Evolutionary conservation across 2,797 vertebrate genomes (phyloP).

Genomic region (Typhlichthys eigenmanni): DNA sequence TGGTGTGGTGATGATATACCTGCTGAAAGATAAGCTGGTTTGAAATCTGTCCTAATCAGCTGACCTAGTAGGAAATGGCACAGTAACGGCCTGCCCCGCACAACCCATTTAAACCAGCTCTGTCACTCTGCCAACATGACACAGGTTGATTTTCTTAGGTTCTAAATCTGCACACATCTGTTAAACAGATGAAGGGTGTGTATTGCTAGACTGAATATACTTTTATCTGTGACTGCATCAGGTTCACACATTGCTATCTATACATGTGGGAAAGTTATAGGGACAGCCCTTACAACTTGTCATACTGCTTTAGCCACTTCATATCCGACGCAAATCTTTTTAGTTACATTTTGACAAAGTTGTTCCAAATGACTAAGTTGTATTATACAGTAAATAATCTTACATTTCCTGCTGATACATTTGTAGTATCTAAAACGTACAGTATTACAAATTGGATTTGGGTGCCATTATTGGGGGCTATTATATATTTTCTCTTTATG

Average conservation of each 20-base stretch:
- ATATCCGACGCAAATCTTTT: conserved; percentile 1
- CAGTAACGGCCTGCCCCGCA: conserved; percentile 17
- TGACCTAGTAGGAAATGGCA: conserved; percentile 56
- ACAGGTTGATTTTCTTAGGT: conserved; percentile 28
- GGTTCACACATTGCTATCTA: conserved; percentile 16
- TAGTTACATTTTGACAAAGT: conserved; percentile 4
- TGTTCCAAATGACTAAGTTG: background rate
- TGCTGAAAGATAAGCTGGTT: conserved; percentile 61
- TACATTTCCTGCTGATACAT: too few species aligned
- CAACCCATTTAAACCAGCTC: conserved; percentile 12
- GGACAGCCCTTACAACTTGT: background rate
- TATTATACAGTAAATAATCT: too few species aligned
- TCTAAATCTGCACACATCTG: conserved; percentile 55
- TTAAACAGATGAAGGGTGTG: conserved; percentile 24
- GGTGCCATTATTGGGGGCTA: too few species aligned
- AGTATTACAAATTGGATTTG: too few species aligned
- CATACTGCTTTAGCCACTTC: background rate
- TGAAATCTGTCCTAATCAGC: conserved; percentile 59
- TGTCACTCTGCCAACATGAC: conserved; percentile 56
- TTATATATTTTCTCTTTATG: too few species aligned
- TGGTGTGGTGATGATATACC: conserved; percentile 52
- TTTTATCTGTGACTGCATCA: conserved; percentile 20
- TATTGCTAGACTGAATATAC: conserved; percentile 32
- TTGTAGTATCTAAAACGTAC: too few species aligned
- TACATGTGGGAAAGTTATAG: conserved; percentile 10